phyloP scores from a whole-genome alignment of 1,140 invertebrate species.

The Camponotus pennsylvanicus region DNA sequence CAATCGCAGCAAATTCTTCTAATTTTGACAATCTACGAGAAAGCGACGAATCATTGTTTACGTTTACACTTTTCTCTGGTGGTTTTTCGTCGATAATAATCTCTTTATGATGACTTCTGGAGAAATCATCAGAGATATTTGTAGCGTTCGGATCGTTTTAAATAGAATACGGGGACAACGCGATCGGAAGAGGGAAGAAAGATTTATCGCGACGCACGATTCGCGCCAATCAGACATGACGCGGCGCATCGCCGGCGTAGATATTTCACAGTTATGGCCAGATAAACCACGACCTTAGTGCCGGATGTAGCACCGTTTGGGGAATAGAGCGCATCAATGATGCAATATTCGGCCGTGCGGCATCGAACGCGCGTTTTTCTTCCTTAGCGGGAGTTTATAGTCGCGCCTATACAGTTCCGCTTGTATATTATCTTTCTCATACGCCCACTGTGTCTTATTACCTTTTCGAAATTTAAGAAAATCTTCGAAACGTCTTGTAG shows the following conservation, averaged over 20 bases:
- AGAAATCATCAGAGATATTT: slow-evolving; percentile 1
- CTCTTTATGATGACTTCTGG: slow-evolving; percentile 25
- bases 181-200: slow-evolving; percentile 58
- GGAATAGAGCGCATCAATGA: slow-evolving; percentile 85
- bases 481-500: neutral
- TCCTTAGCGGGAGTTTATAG: slow-evolving; percentile 83
- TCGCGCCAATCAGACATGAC: slow-evolving; percentile 80
- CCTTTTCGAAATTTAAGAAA: slow-evolving; percentile 7
- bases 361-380: slow-evolving; percentile 83
- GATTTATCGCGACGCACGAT: slow-evolving; percentile 78
- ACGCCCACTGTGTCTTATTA: slow-evolving; percentile 27
- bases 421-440: slow-evolving; percentile 63
- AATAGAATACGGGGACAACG: neutral
- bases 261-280: slow-evolving; percentile 85
- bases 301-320: slow-evolving; percentile 82
- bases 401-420: slow-evolving; percentile 72
- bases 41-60: neutral
- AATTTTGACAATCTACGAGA: neutral
- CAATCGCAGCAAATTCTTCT: neutral
- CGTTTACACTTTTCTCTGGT: neutral
- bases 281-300: slow-evolving; percentile 84
- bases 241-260: slow-evolving; percentile 73
- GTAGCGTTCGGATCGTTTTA: neutral
- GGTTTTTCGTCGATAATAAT: slow-evolving; percentile 10
- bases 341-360: slow-evolving; percentile 80